phyloP scores from a whole-genome alignment of 2,888 invertebrate species.

The Eudiplozoon nipponicum region DNA sequence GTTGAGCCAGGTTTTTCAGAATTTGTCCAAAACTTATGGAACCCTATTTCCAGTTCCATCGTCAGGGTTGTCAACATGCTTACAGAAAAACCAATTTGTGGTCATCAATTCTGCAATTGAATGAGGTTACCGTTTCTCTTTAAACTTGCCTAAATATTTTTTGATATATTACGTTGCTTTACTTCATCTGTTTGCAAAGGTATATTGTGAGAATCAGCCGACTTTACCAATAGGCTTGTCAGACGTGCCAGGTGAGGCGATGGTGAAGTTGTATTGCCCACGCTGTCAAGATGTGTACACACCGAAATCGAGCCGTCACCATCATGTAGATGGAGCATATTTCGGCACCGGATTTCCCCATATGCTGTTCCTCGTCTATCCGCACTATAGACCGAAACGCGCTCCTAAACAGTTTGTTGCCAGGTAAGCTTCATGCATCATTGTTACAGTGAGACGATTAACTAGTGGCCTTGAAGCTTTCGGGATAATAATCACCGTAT shows the following conservation, averaged over 20 bases:
- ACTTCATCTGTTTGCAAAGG: background rate
- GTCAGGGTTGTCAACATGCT: too few species aligned
- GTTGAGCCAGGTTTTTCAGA: too few species aligned
- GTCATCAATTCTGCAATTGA: too few species aligned
- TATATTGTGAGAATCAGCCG: constrained; percentile 2
- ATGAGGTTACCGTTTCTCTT: too few species aligned
- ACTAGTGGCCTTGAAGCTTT: too few species aligned
- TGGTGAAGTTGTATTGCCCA: constrained; percentile 90
- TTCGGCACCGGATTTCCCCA: constrained; percentile 98
- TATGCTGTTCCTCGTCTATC: constrained; percentile 99
- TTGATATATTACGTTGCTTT: background rate
- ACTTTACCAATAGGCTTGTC: constrained; percentile 40
- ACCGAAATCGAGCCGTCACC: constrained; percentile 79
- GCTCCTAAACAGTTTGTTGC: constrained; percentile 2
- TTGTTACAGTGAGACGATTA: too few species aligned
- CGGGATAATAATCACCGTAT: too few species aligned
- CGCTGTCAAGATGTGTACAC: constrained; percentile 98
- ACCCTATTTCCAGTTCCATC: too few species aligned
- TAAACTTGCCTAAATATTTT: too few species aligned
- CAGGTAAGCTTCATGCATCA: constrained; percentile 34
- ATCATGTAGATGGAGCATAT: constrained; percentile 92
- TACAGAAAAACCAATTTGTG: too few species aligned
- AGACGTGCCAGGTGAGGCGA: constrained; percentile 88
- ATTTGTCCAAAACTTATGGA: too few species aligned
- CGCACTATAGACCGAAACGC: constrained; percentile 80